These are phyloP conservation scores for Marmota monax DNA, from an alignment of 2,113 vertebrate species.

Conservation along the genomic window DNA sequence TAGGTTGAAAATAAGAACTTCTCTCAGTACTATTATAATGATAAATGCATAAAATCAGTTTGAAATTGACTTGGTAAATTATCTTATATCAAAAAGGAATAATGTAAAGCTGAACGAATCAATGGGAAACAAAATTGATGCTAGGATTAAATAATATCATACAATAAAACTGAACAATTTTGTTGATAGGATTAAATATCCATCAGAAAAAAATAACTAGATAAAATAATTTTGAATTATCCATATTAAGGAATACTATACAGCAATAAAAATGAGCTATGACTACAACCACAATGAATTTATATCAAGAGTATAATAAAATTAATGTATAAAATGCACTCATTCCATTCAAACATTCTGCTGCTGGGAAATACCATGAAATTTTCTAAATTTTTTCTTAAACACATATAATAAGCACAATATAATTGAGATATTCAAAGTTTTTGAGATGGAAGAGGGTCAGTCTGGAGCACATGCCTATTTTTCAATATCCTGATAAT, in stretches of 20 bases:
- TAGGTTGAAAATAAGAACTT: not conserved
- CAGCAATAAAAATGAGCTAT: not conserved
- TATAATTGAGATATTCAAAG: not conserved
- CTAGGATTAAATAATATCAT: not conserved
- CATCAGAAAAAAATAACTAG: not conserved
- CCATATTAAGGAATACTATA: not conserved
- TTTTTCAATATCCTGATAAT: not conserved
- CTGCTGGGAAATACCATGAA: not conserved
- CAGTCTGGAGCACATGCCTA: not conserved
- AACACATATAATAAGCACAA: not conserved
- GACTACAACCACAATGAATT: not conserved
- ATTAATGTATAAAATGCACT: not conserved
- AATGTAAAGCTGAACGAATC: not conserved
- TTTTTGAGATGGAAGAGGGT: not conserved
- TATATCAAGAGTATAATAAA: not conserved
- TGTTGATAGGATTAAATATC: not conserved
- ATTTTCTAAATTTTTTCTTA: not conserved
- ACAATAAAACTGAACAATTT: not conserved
- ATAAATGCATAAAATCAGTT: not conserved
- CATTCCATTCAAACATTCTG: not conserved
- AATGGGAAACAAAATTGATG: conserved; percentile 37
- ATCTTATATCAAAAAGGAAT: not conserved
- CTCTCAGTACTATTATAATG: not conserved
- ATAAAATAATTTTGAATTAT: not conserved
- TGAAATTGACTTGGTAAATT: not conserved